phyloP scores from a whole-genome alignment of 1,140 invertebrate genomes.

The Calosoma granatense region DNA sequence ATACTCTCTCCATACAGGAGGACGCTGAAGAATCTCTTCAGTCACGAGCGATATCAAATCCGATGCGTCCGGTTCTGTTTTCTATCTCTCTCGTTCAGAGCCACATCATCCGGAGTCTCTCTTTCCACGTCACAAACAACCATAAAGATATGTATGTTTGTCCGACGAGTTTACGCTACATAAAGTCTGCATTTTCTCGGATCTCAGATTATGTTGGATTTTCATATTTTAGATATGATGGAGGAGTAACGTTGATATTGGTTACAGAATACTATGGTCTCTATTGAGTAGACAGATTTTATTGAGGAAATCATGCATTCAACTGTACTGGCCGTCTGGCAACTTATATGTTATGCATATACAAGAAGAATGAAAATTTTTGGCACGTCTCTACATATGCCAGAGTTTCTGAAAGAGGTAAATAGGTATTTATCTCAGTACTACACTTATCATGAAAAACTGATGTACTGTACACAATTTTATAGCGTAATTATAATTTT shows the following conservation, averaged over 20 bases:
- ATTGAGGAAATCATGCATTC: background rate
- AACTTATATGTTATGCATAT: no score
- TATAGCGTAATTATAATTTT: no score
- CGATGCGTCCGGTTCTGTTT: background rate
- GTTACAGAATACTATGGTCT: no score
- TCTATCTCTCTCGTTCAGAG: background rate
- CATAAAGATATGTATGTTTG: conserved; percentile 2
- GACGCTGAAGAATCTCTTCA: background rate
- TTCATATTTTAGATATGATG: background rate
- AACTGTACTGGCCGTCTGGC: background rate
- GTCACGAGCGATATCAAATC: background rate
- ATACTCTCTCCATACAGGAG: no score
- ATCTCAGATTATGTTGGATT: background rate
- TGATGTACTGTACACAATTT: no score
- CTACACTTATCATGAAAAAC: no score
- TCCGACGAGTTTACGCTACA: background rate
- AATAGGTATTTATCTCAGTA: no score
- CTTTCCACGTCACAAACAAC: background rate
- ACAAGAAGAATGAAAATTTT: no score
- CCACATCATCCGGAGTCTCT: background rate
- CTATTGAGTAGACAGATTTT: background rate
- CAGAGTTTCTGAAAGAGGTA: no score
- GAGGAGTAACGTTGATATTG: no score
- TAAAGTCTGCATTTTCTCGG: background rate
- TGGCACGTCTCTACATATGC: no score